phyloP scores from a whole-genome alignment of 2,113 vertebrate genomes.

The Ailurus styani region DNA sequence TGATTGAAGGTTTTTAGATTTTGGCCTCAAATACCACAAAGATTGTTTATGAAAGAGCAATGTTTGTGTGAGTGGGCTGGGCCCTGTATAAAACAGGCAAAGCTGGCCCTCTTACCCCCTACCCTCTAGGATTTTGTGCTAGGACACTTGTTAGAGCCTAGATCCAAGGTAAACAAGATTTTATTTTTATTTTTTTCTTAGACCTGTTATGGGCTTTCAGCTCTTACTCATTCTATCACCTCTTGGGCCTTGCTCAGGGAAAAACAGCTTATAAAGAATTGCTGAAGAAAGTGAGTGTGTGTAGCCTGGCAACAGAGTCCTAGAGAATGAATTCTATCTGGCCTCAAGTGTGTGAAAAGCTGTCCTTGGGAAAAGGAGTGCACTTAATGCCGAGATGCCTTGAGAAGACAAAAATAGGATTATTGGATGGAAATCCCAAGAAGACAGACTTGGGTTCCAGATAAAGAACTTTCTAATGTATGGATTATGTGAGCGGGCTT shows the following conservation, averaged over 20 bases:
- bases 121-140: neutral
- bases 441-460: neutral
- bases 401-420: neutral
- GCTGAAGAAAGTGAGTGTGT: neutral
- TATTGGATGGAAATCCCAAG: neutral
- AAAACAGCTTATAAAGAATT: conserved; percentile 30
- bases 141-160: neutral
- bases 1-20: neutral
- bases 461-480: neutral
- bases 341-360: neutral
- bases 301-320: neutral
- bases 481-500: neutral
- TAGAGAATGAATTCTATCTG: neutral
- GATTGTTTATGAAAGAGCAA: neutral
- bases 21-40: neutral
- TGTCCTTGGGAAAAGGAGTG: neutral
- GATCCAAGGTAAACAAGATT: neutral
- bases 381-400: neutral
- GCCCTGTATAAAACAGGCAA: neutral
- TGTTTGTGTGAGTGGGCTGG: neutral
- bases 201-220: neutral
- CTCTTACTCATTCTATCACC: neutral
- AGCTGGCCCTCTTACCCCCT: neutral
- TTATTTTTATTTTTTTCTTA: neutral
- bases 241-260: conserved; percentile 22